Evolutionary conservation across 2,113 vertebrate genomes (phyloP).

Genomic region (Macaca nemestrina): DNA sequence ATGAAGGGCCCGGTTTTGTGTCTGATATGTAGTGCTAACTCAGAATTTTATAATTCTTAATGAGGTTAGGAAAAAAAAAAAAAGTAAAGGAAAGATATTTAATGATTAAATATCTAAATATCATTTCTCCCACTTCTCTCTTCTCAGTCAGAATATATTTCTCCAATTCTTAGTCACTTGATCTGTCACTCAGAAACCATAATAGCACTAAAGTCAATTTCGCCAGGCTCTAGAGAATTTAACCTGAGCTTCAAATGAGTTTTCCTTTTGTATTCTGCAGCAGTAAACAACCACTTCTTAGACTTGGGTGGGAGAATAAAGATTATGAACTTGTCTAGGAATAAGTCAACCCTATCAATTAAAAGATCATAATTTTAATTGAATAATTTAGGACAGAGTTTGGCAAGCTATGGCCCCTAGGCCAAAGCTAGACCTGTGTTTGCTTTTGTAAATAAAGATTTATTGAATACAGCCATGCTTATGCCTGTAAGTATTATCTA

Average conservation of each 20-base stretch:
- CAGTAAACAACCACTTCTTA: neutral
- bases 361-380: conserved; percentile 3
- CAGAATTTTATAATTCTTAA: neutral
- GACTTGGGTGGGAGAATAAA: neutral
- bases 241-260: neutral
- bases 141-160: neutral
- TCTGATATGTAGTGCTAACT: neutral
- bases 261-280: neutral
- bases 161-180: neutral
- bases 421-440: neutral
- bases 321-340: neutral
- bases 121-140: neutral
- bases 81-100: too few relatives aligned
- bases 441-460: neutral
- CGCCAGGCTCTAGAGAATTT: neutral
- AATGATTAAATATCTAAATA: neutral
- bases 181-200: neutral
- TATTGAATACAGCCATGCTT: neutral
- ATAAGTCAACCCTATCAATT: neutral
- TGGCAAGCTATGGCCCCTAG: neutral
- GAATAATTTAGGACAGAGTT: neutral
- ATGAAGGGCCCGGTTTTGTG: neutral
- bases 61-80: too few relatives aligned
- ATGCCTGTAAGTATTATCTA: neutral
- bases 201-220: neutral